These are phyloP conservation scores for Epiblema foenella DNA, from an alignment of 2,888 invertebrate genomes.

Conservation along the genomic window DNA sequence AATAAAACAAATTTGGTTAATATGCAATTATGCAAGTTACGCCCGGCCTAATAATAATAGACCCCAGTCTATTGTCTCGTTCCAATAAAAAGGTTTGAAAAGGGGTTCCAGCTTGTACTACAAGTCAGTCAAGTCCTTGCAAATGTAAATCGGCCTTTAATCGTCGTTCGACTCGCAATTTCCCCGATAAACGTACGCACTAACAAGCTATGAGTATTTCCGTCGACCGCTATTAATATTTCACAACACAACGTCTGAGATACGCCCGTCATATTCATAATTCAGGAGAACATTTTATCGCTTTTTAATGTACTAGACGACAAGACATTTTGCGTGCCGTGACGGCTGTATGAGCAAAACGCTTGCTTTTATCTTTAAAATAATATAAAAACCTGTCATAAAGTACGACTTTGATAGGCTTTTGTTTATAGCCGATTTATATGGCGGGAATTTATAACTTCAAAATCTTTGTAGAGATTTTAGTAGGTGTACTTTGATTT, in stretches of 20 bases:
- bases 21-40: too few species aligned
- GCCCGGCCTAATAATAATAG: too few species aligned
- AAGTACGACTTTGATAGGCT: conserved; percentile 54
- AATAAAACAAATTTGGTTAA: too few species aligned
- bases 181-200: conserved; percentile 17
- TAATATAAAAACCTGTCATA: conserved; percentile 52
- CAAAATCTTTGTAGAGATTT: conserved; percentile 45
- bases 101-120: too few species aligned
- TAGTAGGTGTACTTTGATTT: conserved; percentile 21
- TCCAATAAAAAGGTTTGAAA: too few species aligned
- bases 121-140: too few species aligned
- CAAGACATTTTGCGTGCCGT: conserved; percentile 63
- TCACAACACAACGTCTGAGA: conserved; percentile 57
- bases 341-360: conserved; percentile 64
- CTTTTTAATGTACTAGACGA: conserved; percentile 74
- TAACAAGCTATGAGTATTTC: conserved; percentile 51
- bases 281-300: conserved; percentile 66
- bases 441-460: conserved; percentile 57
- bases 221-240: conserved; percentile 58
- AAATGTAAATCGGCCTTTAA: too few species aligned
- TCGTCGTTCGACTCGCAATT: conserved; percentile 19
- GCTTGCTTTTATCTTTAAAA: conserved; percentile 68
- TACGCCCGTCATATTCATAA: conserved; percentile 54
- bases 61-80: too few species aligned
- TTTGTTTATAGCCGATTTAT: conserved; percentile 48